These are phyloP conservation scores for Orius laevigatus DNA, from an alignment of 1,140 invertebrate genomes.

Conservation along the genomic window DNA sequence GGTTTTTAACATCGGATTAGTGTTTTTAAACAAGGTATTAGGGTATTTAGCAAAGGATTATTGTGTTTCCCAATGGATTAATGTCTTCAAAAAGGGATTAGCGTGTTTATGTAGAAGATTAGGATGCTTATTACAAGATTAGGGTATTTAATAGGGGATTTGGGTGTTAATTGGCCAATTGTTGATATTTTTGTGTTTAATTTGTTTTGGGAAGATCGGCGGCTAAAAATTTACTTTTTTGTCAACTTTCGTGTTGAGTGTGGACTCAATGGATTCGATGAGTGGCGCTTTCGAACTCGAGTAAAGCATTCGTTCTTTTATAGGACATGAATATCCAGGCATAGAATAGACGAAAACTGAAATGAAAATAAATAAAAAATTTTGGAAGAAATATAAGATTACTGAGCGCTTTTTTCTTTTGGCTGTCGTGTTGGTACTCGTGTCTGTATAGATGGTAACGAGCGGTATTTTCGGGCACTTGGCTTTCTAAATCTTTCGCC, in stretches of 20 bases:
- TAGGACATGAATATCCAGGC: constrained; percentile 83
- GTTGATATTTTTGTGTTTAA: no score
- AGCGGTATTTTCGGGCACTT: constrained; percentile 67
- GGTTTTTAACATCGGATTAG: no score
- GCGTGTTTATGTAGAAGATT: no score
- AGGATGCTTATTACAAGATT: no score
- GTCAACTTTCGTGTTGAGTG: constrained; percentile 48
- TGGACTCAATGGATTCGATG: constrained; percentile 52
- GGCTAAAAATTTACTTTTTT: constrained; percentile 56
- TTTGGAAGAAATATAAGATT: constrained; percentile 23
- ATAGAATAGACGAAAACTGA: constrained; percentile 95
- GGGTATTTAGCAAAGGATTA: no score
- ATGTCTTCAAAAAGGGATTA: no score
- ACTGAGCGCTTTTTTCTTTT: constrained; percentile 70
- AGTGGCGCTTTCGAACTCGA: constrained; percentile 88
- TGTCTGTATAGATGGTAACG: constrained; percentile 87
- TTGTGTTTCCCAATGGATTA: no score
- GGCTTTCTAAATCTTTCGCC: constrained; percentile 43
- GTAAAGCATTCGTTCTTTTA: constrained; percentile 95
- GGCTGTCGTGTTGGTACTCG: constrained; percentile 82
- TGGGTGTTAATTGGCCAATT: no score
- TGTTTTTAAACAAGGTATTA: no score
- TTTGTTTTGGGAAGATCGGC: no score
- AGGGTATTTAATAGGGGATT: no score
- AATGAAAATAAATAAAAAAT: constrained; percentile 25